Evolutionary conservation across 2,113 vertebrate genomes (phyloP), one percentile per base, ranked within the genome.

Genomic region (Theristicus caerulescens): DNA sequence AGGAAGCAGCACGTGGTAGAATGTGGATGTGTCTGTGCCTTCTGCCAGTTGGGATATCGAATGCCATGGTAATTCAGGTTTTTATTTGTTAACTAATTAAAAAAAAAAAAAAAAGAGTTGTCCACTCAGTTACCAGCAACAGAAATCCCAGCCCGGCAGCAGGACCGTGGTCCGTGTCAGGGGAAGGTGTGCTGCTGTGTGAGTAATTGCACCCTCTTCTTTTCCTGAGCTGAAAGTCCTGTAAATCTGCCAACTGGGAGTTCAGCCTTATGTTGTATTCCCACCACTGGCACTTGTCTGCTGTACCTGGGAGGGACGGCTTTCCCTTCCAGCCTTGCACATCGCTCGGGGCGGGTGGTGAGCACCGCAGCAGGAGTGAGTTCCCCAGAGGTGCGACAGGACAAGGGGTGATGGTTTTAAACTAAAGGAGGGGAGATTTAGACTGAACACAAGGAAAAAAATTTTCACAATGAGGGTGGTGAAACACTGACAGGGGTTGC

Each of bases 161-260:
- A 19, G 38, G 27, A 13, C 58, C 2, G 1, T 5, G 66, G 51
- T 25, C 40, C 6, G 0, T 51, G 58, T 7, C 0, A 8, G 31
- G 40, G 46, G 22, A 7, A 49, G 52, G 26, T 13, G 21, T 62
- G 26, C 64, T 49, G 49, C 64, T 3, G 1, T 7, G 5, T 9
- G n/a, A 0, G 0, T 13, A 7, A n/a, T 11, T 3, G 1, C n/a
- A 10, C 1, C 0, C 21, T 42, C 27, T 29, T 88, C 80, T 38
- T 36, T 12, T 26, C 34, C 46, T 16, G 44, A 52, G 44, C 44
- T 52, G 69, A 9, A 42, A 38, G 44, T 44, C 26, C 22, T 6
- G 0, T 58, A 8, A 16, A 10, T 29, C 36, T 34, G 42, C 44
- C 44, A 7, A 1, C 11, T 10, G 62, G 27, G 38, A 59, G 16